Percentiles rank a stretch among this genome's conserved stretches.
phyloP scores from a whole-genome alignment of 2,113 vertebrate genomes.

The Bubo blakistoni region DNA sequence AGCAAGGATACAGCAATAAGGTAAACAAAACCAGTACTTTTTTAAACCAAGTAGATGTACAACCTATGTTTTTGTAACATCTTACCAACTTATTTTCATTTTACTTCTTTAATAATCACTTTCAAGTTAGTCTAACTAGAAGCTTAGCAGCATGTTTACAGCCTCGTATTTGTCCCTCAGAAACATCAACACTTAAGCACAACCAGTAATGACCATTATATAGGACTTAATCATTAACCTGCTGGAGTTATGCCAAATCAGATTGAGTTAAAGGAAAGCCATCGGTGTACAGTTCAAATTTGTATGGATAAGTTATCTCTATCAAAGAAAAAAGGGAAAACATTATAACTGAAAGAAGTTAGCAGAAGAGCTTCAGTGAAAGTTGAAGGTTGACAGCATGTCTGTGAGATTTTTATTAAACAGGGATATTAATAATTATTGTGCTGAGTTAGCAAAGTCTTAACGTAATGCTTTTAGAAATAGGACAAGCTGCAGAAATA shows the following conservation, averaged over 20 bases:
- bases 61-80: neutral
- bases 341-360: neutral
- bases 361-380: neutral
- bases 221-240: neutral
- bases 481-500: neutral
- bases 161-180: neutral
- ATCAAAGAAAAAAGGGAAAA: neutral
- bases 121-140: neutral
- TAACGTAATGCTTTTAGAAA: neutral
- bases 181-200: neutral
- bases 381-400: neutral
- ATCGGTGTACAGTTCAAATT: neutral
- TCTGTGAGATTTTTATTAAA: neutral
- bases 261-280: neutral
- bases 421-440: neutral
- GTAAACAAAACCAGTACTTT: slow-evolving; percentile 67
- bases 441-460: neutral
- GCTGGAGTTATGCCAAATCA: neutral
- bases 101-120: neutral
- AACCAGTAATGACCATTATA: neutral
- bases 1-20: slow-evolving; percentile 96
- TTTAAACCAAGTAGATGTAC: neutral
- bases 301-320: neutral
- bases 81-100: neutral
- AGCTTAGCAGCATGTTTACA: neutral